These are phyloP conservation scores for Eumacrocentrus americanus DNA, from an alignment of 2,888 invertebrate species.

Conservation along the genomic window DNA sequence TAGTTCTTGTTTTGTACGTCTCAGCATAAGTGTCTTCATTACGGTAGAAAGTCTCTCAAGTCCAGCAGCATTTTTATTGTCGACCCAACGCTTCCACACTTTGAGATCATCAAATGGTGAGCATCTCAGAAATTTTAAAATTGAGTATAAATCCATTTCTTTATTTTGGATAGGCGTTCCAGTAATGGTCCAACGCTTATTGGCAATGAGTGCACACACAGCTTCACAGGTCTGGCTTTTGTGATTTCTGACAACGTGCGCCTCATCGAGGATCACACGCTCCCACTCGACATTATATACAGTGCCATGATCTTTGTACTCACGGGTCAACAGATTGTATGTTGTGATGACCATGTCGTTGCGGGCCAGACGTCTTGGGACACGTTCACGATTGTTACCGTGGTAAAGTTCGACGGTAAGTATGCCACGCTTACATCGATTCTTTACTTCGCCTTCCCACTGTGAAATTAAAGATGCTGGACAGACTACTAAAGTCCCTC, in stretches of 20 bases:
- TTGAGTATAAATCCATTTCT: constrained; percentile 79
- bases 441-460: constrained; percentile 82
- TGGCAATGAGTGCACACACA: constrained; percentile 69
- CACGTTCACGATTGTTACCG: constrained; percentile 74
- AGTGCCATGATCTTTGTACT: constrained; percentile 59
- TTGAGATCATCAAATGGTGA: constrained; percentile 87
- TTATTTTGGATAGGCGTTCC: constrained; percentile 97
- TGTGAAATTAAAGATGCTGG: constrained; percentile 91
- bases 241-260: constrained; percentile 88
- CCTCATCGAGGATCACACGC: constrained; percentile 91
- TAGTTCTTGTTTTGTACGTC: constrained; percentile 86
- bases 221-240: constrained; percentile 78
- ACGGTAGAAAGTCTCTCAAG: constrained; percentile 82
- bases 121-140: constrained; percentile 83
- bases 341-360: constrained; percentile 89
- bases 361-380: constrained; percentile 65
- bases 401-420: constrained; percentile 76
- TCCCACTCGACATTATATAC: constrained; percentile 75
- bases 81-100: constrained; percentile 94
- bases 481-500: constrained; percentile 87
- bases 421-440: constrained; percentile 68
- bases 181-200: constrained; percentile 81
- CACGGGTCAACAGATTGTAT: constrained; percentile 76
- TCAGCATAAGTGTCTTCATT: constrained; percentile 82
- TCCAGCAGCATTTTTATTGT: constrained; percentile 79